phyloP scores from a whole-genome alignment of 2,113 vertebrate species.

The Ptilorrhoa leucosticta region DNA sequence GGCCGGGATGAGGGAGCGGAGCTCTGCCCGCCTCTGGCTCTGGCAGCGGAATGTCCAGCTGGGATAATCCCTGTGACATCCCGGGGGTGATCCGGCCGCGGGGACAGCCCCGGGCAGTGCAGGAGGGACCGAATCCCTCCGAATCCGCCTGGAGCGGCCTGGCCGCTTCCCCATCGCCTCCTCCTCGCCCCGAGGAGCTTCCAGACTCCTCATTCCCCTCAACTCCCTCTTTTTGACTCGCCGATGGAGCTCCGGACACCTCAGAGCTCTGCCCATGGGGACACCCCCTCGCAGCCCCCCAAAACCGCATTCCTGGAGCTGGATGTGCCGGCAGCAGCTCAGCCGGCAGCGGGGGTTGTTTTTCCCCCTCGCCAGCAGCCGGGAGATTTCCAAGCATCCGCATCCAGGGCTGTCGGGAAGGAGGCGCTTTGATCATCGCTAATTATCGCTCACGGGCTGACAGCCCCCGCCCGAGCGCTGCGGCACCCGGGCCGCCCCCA shows the following conservation, averaged over 20 bases:
- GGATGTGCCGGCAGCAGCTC: background rate
- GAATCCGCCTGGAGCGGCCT: too few species aligned
- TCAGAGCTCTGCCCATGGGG: background rate
- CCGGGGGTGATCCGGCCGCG: rapidly evolving
- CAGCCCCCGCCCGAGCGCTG: background rate
- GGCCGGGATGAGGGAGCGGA: background rate
- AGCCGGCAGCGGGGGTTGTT: background rate
- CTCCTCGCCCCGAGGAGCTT: background rate
- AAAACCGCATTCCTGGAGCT: background rate
- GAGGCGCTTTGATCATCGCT: constrained; percentile 25
- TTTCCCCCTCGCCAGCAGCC: background rate
- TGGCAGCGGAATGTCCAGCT: rapidly evolving
- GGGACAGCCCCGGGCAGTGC: background rate
- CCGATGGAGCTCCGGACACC: rapidly evolving
- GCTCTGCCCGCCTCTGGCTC: background rate
- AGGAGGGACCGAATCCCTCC: background rate
- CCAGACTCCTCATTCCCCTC: background rate
- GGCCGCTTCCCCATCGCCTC: background rate
- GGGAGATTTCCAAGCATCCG: background rate
- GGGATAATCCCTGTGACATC: background rate
- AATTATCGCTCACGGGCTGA: background rate
- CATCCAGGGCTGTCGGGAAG: background rate
- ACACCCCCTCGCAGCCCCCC: background rate
- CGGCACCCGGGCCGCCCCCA: background rate
- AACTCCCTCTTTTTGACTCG: background rate